Base-by-base conservation (phyloP, 2,113 vertebrate genomes). In the Channa argus region DNA sequence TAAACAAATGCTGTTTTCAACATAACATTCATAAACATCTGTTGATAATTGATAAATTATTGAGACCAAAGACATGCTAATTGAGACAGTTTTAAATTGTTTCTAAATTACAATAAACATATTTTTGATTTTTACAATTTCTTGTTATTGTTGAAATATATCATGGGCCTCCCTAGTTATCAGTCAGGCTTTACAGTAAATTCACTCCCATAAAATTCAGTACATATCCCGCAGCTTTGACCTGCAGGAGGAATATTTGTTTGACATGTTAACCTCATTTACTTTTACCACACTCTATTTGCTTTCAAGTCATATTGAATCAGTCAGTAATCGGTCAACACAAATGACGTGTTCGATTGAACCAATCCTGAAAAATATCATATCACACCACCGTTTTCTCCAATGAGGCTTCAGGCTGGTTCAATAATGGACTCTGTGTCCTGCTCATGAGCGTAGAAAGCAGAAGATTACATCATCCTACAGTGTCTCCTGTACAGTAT, bases 401-500 rank as follows among this genome's bases (percentile, higher is more conserved):
- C 36, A 9, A 2, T 39, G n/a, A 47, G 41, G 38, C 39, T 80
- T 43, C 53, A 55, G 59, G 69, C 53, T 65, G 66, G 53, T 54
- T 85, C 77, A 77, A 36, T 71, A 58, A 49, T 53, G 74, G 46
- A 68, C 71, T 74, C 7, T 51, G 67, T 62, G 65, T 74, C 62
- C 41, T 6, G 24, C 50, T 68, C 63, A 67, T 45, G 62, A 74
- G 66, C 72, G 59, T 15, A 66, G 70, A 11, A 71, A 72, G n/a
- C 60, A 68, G 63, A 24, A 58, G 1, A 69, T 85, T 78, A 85
- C 85, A 79, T 88, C 86, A 88, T 67, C 71, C 46, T 60, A 66
- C 71, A 83, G 58, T 71, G 60, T 82, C 77, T 78, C 80, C 80
- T 54, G 59, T 61, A 87, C 86, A 80, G 56, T 70, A 83, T 91